Percentiles rank a stretch among this genome's conserved stretches.
Evolutionary conservation across 2,888 invertebrate genomes (phyloP).

Genomic region (Lypha dubia): DNA sequence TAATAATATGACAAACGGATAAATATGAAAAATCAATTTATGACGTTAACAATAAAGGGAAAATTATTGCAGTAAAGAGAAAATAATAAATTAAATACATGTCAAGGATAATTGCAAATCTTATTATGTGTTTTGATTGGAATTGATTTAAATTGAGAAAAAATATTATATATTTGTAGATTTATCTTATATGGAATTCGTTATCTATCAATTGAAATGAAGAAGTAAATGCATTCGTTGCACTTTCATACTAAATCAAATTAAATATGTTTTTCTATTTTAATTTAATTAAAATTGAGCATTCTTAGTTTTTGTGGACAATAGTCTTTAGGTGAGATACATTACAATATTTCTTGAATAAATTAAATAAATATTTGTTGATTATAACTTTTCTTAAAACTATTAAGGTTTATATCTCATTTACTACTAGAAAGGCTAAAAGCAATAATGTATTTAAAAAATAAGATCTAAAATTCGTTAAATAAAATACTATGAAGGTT

Average conservation of each 20-base stretch:
- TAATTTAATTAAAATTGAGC: background rate
- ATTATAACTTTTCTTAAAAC: too few species aligned
- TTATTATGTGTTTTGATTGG: background rate
- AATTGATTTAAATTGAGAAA: background rate
- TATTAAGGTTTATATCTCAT: too few species aligned
- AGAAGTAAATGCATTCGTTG: background rate
- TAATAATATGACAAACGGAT: background rate
- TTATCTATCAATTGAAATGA: background rate
- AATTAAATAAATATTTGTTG: too few species aligned
- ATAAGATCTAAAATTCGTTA: too few species aligned
- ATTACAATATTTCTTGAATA: too few species aligned
- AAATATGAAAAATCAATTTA: constrained; percentile 17
- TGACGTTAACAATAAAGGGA: background rate
- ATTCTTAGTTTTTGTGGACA: too few species aligned
- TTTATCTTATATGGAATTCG: background rate
- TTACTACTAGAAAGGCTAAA: too few species aligned
- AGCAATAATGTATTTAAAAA: too few species aligned
- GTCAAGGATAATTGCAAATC: constrained; percentile 24
- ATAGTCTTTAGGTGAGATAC: too few species aligned
- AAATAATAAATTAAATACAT: constrained; percentile 21
- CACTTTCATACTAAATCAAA: background rate
- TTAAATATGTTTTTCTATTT: background rate
- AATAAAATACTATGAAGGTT: too few species aligned
- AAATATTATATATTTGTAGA: background rate
- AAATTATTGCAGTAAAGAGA: background rate